Conservation (phyloP, 2,797 vertebrate genomes). For the Calcarius lapponicus region DNA sequence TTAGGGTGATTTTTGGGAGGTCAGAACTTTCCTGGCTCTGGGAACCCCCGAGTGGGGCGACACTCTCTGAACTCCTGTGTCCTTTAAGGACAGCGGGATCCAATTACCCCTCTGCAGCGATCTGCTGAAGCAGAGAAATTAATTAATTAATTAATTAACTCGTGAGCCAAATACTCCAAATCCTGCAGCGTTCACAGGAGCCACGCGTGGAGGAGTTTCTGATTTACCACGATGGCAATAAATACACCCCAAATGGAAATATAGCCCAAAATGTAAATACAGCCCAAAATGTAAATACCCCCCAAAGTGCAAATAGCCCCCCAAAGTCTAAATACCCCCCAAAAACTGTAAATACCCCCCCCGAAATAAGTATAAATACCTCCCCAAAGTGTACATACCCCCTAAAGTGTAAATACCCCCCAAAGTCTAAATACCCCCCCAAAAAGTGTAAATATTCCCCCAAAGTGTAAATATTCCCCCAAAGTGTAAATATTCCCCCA, state of each 20-base stretch:
- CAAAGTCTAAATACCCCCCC: too few relatives aligned
- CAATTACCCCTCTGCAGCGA: accelerated
- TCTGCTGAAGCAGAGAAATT: neutral
- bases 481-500: too few relatives aligned
- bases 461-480: too few relatives aligned
- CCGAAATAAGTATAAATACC: too few relatives aligned
- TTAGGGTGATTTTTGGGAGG: accelerated
- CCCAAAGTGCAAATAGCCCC: too few relatives aligned
- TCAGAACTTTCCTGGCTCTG: neutral
- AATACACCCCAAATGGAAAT: too few relatives aligned
- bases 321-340: too few relatives aligned
- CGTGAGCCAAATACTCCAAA: neutral
- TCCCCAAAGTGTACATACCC: too few relatives aligned
- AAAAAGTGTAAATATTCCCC: too few relatives aligned
- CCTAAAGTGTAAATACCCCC: too few relatives aligned
- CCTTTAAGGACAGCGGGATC: neutral
- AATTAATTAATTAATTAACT: neutral
- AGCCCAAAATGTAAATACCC: too few relatives aligned
- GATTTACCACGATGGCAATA: neutral
- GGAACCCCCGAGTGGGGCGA: accelerated
- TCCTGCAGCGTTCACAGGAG: accelerated
- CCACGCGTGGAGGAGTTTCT: accelerated
- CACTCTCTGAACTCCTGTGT: accelerated
- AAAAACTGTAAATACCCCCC: too few relatives aligned
- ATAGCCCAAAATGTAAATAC: accelerated